A percentile compares a stretch with the other conserved stretches of the same genome.
These are phyloP conservation scores for Calliopum simillimum DNA, from an alignment of 2,888 invertebrate genomes.

Conservation along the genomic window DNA sequence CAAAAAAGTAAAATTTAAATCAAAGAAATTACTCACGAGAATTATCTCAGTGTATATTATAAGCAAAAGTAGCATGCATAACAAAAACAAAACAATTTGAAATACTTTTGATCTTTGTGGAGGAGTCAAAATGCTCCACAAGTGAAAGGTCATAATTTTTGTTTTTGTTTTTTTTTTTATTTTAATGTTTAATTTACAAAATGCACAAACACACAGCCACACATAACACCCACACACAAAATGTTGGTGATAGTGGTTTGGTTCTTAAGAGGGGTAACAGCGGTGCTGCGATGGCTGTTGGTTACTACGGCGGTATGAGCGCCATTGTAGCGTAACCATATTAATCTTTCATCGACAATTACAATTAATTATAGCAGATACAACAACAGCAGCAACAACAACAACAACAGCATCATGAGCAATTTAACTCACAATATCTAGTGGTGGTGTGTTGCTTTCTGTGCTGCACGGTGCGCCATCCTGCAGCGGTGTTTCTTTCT, in stretches of 20 bases:
- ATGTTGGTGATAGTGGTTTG: not conserved
- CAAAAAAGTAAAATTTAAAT: no score
- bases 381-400: constrained; percentile 2
- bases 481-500: constrained; percentile 1
- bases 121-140: constrained; percentile 5
- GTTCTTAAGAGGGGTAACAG: not conserved
- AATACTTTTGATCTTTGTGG: not conserved
- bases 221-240: not conserved
- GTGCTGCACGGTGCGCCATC: not conserved
- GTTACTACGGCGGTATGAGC: constrained; percentile 44
- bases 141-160: constrained; percentile 25
- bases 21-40: no score
- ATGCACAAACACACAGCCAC: not conserved
- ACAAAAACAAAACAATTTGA: no score
- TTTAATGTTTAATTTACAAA: constrained; percentile 7
- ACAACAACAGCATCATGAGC: constrained; percentile 17
- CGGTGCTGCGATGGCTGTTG: not conserved
- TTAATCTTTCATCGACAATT: constrained; percentile 63
- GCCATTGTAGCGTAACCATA: constrained; percentile 60
- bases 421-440: not conserved
- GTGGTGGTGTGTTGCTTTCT: not conserved
- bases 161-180: constrained; percentile 7
- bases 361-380: constrained; percentile 58
- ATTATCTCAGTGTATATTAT: no score
- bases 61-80: no score